A percentile compares a stretch with the other conserved stretches of the same genome.
phyloP scores from a whole-genome alignment of 1,140 invertebrate species.

The Nixonia krombeini region DNA sequence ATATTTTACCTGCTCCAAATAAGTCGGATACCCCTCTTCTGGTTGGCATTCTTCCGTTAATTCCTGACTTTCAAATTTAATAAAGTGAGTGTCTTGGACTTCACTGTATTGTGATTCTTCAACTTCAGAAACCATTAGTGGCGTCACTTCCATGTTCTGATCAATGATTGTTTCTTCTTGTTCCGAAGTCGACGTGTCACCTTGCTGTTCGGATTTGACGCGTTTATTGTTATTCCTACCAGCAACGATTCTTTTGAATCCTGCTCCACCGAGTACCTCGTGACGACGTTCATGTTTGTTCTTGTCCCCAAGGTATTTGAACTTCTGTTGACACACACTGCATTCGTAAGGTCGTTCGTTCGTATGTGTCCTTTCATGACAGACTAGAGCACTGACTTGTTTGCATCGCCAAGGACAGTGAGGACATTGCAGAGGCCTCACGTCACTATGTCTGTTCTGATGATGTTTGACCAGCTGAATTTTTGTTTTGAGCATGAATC shows the following conservation, averaged over 20 bases:
- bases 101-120: conserved; percentile 38
- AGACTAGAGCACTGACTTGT: conserved; percentile 68
- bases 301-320: conserved; percentile 89
- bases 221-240: conserved; percentile 55
- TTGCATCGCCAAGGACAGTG: conserved; percentile 68
- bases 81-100: conserved; percentile 34
- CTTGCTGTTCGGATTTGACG: conserved; percentile 24
- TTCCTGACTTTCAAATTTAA: conserved; percentile 57
- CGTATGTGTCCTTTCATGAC: conserved; percentile 96
- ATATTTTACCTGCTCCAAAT: conserved; percentile 60
- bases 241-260: conserved; percentile 65
- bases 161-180: conserved; percentile 43
- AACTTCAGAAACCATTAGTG: conserved; percentile 20
- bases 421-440: conserved; percentile 64
- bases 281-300: conserved; percentile 69
- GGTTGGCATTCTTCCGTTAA: conserved; percentile 45
- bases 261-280: conserved; percentile 64
- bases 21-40: conserved; percentile 52
- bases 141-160: conserved; percentile 10
- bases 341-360: conserved; percentile 98
- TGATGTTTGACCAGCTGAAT: conserved; percentile 70
- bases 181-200: conserved; percentile 53
- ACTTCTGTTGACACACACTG: conserved; percentile 97
- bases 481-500: conserved; percentile 69
- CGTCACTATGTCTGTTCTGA: conserved; percentile 68